Evolutionary conservation across 2,888 invertebrate genomes (phyloP), one percentile per base, ranked within the genome.

Genomic region (Creontiades dilutus): DNA sequence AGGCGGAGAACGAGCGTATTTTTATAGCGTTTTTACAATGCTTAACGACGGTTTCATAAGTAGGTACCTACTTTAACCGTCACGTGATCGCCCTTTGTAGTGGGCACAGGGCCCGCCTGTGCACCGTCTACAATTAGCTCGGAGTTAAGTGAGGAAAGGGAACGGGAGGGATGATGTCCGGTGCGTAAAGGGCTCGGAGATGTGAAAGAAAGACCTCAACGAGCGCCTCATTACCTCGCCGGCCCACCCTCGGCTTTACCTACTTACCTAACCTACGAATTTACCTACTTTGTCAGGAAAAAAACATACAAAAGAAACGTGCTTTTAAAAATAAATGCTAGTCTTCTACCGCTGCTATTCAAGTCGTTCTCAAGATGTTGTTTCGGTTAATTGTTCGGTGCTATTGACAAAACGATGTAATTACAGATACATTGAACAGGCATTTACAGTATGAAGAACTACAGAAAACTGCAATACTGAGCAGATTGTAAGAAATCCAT

Each of bases 131-230:
- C 68, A 68, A 68, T 68, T 68, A 68, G 23, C 12, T 19, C 23
- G 19, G 68, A 68, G 68, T 68, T 68, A 27, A 23, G 19, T 68
- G 19, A 23, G 9, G 23, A 19, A 23, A 7, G 7, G 23, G 23
- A 7, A 23, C 1, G 27, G 7, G 68, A 9, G 19, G 27, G 68
- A 27, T 19, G 68, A 27, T 68, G 68, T 68, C 68, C 68, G 68
- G 27, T 68, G 68, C 68, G 68, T 68, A 68, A 68, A 68, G 68
- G 68, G 57, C n/a, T 57, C 37, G n/a, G n/a, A 57, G 27, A 68
- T 19, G 68, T 68, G 68, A 68, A 68, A 68, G 68, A 68, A 68
- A 68, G 68, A 68, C 68, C 68, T 23, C 68, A 68, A 68, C 68
- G 68, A 68, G 68, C 27, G 23, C 23, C 68, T 68, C 68, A 68